Evolutionary conservation across 1,140 invertebrate genomes (phyloP).

Genomic region (Magallana gigas): DNA sequence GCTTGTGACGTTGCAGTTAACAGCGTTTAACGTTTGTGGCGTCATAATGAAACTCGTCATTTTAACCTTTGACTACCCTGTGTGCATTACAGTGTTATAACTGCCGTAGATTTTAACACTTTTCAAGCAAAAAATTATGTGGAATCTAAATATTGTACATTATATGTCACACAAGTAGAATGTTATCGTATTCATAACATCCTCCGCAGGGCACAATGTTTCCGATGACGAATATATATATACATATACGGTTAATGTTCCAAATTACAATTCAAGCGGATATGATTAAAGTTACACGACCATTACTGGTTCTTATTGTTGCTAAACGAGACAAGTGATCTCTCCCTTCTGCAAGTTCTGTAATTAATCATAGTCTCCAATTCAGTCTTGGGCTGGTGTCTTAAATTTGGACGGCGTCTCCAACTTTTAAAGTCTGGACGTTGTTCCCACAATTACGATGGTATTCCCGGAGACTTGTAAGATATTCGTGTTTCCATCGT

Average conservation of each 20-base stretch:
- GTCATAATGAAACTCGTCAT: too few relatives aligned
- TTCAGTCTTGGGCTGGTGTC: not conserved
- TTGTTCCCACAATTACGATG: not conserved
- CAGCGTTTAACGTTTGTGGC: too few relatives aligned
- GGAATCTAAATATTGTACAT: too few relatives aligned
- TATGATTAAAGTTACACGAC: not conserved
- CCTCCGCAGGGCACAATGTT: too few relatives aligned
- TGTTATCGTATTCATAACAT: too few relatives aligned
- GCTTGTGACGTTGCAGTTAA: too few relatives aligned
- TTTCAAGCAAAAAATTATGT: too few relatives aligned
- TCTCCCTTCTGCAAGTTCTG: not conserved
- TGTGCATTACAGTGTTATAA: too few relatives aligned
- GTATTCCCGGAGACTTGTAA: not conserved
- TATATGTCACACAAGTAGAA: too few relatives aligned
- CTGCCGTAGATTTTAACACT: too few relatives aligned
- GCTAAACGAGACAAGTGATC: not conserved
- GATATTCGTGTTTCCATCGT: not conserved
- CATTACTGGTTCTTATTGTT: not conserved
- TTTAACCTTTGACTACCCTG: too few relatives aligned
- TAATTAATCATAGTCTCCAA: not conserved
- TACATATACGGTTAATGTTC: not conserved
- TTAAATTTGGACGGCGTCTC: not conserved
- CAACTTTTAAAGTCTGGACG: not conserved
- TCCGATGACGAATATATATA: too few relatives aligned
- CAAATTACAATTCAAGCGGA: not conserved